Evolutionary conservation across 2,113 vertebrate genomes (phyloP), one percentile per base, ranked within the genome.

Genomic region (Corythoichthys intestinalis): DNA sequence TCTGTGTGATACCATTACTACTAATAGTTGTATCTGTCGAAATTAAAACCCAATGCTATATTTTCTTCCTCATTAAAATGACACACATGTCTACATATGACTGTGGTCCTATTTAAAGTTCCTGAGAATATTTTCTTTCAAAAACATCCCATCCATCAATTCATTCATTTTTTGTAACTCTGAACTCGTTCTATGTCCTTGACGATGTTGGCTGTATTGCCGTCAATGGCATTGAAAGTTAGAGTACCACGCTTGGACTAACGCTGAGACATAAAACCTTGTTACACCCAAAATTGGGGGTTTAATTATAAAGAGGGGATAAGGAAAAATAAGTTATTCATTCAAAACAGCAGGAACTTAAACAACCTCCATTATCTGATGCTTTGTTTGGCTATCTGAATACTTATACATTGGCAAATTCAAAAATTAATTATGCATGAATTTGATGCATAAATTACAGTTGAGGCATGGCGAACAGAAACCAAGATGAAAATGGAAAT

Each of bases 391-490:
- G 84, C 72, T 85, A 77, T 88, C 90, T 88, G 87, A 87, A 86
- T 88, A 86, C 87, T 87, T 85, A 82, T 80, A 88, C 87, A 87
- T 86, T 89, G 87, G 83, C 92, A 86, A 92, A 92, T 91, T 92
- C 79, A 90, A 90, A 44, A 91, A 92, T 91, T 91, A 94, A 75
- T 91, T 93, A 92, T 93, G 91, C 92, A 91, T 95, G 90, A 90
- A 92, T 92, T 89, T 87, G 83, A 91, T 85, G 87, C 85, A 91
- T 87, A 91, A 90, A 93, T 93, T 90, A 91, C 67, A 17, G 57
- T 65, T 73, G 73, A 76, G 69, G 83, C 70, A 69, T 9, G 58
- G 65, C 65, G 56, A 52, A 60, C 49, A 78, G 49, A 82, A 79
- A 76, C 63, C 47, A 28, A 68, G 70, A 85, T 67, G 77, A 87